Evolutionary conservation across 2,888 invertebrate genomes (phyloP), one percentile per base, ranked within the genome.

Genomic region (Dryomyza anilis): DNA sequence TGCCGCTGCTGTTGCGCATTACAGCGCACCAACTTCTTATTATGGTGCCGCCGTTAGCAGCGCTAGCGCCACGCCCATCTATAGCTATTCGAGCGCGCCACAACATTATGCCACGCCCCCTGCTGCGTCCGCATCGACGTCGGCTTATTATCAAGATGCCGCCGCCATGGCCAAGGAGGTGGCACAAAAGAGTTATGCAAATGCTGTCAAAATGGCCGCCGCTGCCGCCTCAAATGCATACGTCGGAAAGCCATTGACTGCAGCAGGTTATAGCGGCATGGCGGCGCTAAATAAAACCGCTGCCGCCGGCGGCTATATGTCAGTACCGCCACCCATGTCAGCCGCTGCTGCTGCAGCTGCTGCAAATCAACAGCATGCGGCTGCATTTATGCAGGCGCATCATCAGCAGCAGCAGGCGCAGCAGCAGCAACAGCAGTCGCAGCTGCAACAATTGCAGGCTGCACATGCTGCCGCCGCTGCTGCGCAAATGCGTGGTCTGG

Each of bases 121-220:
- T 16, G 63, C 55, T 65, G 72, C 27, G n/a, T n/a, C n/a, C n/a
- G n/a, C n/a, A n/a, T n/a, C n/a, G n/a, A n/a, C n/a, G n/a, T n/a
- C n/a, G n/a, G n/a, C n/a, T n/a, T 70, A 69, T 36, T 72, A 72
- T 73, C 84, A 86, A 65, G 89, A 90, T 81, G 86, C 90, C 27
- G 89, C 88, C 58, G 84, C 89, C 50, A 82, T 91, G 70, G 92
- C 92, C 75, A 92, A 92, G 79, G 92, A 92, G 77, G 91, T 92
- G 69, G 92, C 92, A 43, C 92, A 92, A 80, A 92, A 92, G 84
- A 92, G 90, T 80, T 92, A 92, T 81, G 90, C 91, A 39, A 91
- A 91, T 80, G 90, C 90, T 14, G 86, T 92, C 55, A 89, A 89
- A 76, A 80, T 88, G 70, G 88, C 87, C 8, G 85, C 85, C 30